Base-by-base conservation (phyloP, 2,888 invertebrate genomes). In the Agrotis exclamationis region DNA sequence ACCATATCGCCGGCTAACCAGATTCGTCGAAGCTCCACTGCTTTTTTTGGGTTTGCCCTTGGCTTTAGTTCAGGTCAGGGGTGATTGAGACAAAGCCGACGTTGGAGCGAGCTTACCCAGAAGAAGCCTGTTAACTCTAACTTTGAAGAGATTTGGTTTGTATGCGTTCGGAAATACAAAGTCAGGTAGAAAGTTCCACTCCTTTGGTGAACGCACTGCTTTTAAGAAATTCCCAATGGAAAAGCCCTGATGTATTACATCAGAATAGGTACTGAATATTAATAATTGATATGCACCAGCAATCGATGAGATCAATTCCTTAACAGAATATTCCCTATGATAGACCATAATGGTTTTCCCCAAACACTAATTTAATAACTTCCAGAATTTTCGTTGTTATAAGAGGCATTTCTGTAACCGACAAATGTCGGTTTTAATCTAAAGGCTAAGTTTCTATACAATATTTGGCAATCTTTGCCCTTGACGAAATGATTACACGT, bases 391-490 rank as follows among this genome's bases (percentile, higher is more conserved):
- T 74, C 20, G 39, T 63, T 18, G 13, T 18, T 47, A 2, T 24
- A 53, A 53, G 22, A 44, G 24, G 48, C 24, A 56, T 3, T 20
- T 63, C 13, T 45, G 28, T 47, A 33, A 63, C 22, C 39, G 2
- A 24, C 51, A 51, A 51, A 71, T 28, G 5, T 39, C 47, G 60
- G 20, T 18, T 28, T 51, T 64, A 69, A 80, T 70, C 45, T 60
- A 22, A 74, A 83, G 68, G 65, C 66, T 62, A 65, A 67, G 56
- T 82, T 83, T 82, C 67, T 78, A 54, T 54, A 28, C n/a, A 63
- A 69, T 33, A 72, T 74, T 78, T 65, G 39, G 68, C 70, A 83
- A 80, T 76, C 44, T 54, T 48, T 63, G 60, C 69, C 82, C 78
- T 78, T 78, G 70, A 56, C 28, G 48, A 62, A 64, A 48, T 59